A percentile compares a stretch with the other conserved stretches of the same genome.
Evolutionary conservation across 2,113 vertebrate species (phyloP).

Genomic region (Perognathus longimembris): DNA sequence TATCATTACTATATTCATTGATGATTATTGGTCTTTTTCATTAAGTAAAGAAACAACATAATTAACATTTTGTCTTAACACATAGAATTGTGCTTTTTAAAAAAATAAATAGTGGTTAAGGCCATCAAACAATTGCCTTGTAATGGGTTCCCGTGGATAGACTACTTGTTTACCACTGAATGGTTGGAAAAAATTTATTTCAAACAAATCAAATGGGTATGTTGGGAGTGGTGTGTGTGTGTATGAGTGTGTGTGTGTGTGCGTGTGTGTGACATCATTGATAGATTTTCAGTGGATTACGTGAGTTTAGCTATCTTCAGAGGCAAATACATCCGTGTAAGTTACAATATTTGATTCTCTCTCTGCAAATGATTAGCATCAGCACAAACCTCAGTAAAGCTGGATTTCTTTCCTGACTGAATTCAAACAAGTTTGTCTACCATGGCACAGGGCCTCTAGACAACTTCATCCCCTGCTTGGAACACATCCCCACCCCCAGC

Average conservation of each 20-base stretch:
- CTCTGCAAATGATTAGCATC: not conserved
- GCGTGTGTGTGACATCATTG: not conserved
- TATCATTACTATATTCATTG: not conserved
- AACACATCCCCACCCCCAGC: not conserved
- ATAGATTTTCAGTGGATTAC: not conserved
- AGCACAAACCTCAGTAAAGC: not conserved
- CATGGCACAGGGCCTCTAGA: not conserved
- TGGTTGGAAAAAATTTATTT: not conserved
- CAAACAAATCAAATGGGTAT: not conserved
- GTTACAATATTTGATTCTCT: not conserved
- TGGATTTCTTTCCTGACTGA: not conserved
- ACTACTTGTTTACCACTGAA: not conserved
- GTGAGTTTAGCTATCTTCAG: constrained; percentile 2
- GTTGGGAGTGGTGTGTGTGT: not conserved
- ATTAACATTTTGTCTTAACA: constrained; percentile 10
- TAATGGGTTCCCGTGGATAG: not conserved
- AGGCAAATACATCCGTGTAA: constrained; percentile 13
- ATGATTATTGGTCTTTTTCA: not conserved
- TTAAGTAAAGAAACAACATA: constrained; percentile 38
- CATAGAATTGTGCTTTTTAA: not conserved
- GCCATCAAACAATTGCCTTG: constrained; percentile 8
- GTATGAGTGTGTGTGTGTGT: too few species aligned
- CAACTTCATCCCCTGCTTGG: not conserved
- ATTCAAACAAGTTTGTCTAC: not conserved
- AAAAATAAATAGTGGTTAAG: not conserved